phyloP scores from a whole-genome alignment of 2,113 vertebrate species.

The Podocnemis expansa region DNA sequence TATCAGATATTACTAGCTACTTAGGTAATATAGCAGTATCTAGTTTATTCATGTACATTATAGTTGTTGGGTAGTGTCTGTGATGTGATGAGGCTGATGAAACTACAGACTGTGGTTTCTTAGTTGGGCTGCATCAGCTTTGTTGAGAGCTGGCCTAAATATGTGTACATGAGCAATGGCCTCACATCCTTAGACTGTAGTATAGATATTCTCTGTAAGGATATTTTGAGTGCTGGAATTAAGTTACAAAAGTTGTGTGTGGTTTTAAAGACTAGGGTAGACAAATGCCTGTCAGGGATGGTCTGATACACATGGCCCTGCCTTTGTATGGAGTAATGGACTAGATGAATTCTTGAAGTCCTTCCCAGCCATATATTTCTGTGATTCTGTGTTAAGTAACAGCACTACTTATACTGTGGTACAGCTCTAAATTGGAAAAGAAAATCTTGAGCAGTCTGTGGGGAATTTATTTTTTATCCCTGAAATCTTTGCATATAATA shows the following conservation, averaged over 20 bases:
- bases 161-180: neutral
- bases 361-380: neutral
- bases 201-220: no score
- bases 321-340: neutral
- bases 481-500: neutral
- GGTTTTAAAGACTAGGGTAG: no score
- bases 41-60: neutral
- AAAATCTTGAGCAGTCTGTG: neutral
- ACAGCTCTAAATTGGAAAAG: neutral
- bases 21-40: neutral
- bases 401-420: neutral
- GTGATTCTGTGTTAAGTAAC: neutral
- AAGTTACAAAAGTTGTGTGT: no score
- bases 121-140: neutral
- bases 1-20: neutral
- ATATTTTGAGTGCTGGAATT: no score
- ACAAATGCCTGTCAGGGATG: neutral
- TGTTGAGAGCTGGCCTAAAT: neutral
- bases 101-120: neutral
- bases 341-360: neutral
- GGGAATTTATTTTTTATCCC: neutral
- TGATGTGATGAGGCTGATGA: neutral
- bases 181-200: no score
- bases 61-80: neutral
- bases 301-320: neutral